Base-by-base conservation (phyloP, 2,113 vertebrate genomes). In the Mesembrinibis cayennensis region DNA sequence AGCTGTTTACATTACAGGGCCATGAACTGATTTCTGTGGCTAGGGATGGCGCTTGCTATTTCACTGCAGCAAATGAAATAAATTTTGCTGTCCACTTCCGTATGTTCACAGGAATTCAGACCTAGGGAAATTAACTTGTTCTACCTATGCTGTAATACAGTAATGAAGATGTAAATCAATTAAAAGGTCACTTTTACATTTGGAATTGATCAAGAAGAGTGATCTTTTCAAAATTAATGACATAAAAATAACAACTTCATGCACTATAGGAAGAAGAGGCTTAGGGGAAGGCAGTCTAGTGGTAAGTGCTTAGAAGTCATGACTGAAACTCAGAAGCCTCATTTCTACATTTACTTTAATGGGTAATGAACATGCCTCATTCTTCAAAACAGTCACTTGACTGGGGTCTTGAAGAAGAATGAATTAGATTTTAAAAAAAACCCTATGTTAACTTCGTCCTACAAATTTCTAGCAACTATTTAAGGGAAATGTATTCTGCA, bases 1-100 rank as follows among this genome's bases (percentile, higher is more conserved):
- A 95, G 29, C 23, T 95, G 89, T 95, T 96, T 93, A 91, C 11
- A 52, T 84, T 95, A 61, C 34, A 91, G 65, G 89, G 80, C 72
- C 86, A 63, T 91, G 80, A 95, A 95, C 72, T 82, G 80, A 89
- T 76, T 90, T 71, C 50, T 81, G 50, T 92, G 81, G 38, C n/a
- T 42, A 62, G 69, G 45, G 89, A 87, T 72, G 80, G 73, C 65
- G 93, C 47, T 74, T 13, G 26, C 5, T 87, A 18, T 83, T 95
- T 83, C 42, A 55, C 44, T 87, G 72, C 45, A 77, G 76, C n/a
- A 89, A 87, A 50, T 55, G 27, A 78, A 95, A 70, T 67, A 78
- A 61, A 74, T 81, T 62, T 62, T 92, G 10, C 55, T 81, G 19
- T 45, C 42, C 1, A 13, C 3, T 78, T 83, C 81, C 71, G 52